Conservation (phyloP, 2,797 vertebrate species). For the Aotus griseimembra region DNA sequence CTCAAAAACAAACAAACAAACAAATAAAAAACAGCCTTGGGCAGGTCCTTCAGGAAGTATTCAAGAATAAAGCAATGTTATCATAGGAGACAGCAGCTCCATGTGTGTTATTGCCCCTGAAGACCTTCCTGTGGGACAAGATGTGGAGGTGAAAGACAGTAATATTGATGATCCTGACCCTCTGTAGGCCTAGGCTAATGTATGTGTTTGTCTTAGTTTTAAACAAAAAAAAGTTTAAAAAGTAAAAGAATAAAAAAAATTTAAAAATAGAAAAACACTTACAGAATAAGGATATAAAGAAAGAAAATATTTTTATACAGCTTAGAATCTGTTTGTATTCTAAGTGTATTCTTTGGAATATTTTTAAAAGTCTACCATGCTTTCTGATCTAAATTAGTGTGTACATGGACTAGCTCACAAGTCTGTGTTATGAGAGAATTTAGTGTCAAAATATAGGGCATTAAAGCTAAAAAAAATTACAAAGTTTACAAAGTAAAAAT, state of each 20-base stretch:
- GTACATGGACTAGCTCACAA: background rate
- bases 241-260: background rate
- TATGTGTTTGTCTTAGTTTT: background rate
- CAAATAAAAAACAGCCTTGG: background rate
- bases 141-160: background rate
- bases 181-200: background rate
- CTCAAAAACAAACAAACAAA: background rate
- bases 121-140: background rate
- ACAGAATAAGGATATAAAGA: background rate
- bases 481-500: background rate
- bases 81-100: background rate
- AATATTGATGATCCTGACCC: background rate
- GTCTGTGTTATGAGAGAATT: slow-evolving; percentile 27
- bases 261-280: background rate
- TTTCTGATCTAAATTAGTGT: slow-evolving; percentile 17
- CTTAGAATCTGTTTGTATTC: background rate
- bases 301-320: background rate
- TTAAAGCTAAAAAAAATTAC: background rate
- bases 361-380: background rate
- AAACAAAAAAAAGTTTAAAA: background rate
- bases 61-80: background rate
- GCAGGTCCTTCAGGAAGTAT: background rate
- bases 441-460: background rate
- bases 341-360: background rate
- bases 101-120: background rate